Evolutionary conservation across 2,113 vertebrate species (phyloP).

Genomic region (human): DNA sequence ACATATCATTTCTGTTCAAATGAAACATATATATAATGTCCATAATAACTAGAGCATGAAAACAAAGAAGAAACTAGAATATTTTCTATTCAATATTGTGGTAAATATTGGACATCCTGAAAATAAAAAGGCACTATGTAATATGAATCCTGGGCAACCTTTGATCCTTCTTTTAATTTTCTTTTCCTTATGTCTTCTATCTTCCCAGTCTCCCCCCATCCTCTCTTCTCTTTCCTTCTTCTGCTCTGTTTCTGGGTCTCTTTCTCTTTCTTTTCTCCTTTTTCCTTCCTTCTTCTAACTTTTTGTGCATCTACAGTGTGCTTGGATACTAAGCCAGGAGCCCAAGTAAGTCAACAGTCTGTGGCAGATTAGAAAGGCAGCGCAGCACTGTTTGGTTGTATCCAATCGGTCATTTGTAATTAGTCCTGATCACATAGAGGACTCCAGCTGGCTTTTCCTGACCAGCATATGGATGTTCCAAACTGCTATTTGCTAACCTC

Average conservation of each 20-base stretch:
- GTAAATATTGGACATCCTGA: background rate
- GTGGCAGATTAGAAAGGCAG: background rate
- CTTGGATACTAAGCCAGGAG: background rate
- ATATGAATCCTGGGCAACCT: background rate
- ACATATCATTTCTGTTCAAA: background rate
- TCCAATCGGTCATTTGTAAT: background rate
- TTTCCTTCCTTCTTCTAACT: background rate
- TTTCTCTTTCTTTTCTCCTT: background rate
- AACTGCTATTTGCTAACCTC: background rate
- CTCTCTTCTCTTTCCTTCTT: background rate
- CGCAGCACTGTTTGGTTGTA: background rate
- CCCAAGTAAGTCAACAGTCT: background rate
- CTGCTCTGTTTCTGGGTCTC: background rate
- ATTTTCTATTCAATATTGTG: background rate
- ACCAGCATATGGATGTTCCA: background rate
- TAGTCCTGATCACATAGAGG: background rate
- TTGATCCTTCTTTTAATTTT: background rate
- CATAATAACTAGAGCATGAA: background rate
- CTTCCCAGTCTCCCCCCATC: background rate
- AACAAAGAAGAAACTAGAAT: background rate
- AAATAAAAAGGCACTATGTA: background rate
- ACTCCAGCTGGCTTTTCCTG: background rate
- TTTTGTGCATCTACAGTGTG: background rate
- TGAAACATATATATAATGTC: no score
- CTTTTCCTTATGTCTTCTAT: background rate